Percentiles rank a stretch among this genome's conserved stretches.
Evolutionary conservation across 2,797 vertebrate genomes (phyloP).

Genomic region (Artibeus jamaicensis): DNA sequence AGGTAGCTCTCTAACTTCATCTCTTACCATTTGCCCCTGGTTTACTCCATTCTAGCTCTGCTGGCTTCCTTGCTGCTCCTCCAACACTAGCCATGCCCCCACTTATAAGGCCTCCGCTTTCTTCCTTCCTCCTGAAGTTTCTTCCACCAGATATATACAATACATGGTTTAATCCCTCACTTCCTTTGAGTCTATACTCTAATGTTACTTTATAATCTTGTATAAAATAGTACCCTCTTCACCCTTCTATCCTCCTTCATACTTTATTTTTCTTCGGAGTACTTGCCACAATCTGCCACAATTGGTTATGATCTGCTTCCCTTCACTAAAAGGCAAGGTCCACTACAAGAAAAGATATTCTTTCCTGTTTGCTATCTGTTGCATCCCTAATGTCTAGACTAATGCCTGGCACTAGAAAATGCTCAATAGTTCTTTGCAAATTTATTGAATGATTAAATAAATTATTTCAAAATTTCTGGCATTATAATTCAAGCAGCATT

Average conservation of each 20-base stretch:
- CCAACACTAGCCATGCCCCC: neutral
- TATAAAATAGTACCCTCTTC: neutral
- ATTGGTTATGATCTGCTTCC: neutral
- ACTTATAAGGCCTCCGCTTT: neutral
- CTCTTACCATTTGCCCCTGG: neutral
- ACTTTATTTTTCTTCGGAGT: neutral
- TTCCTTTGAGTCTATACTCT: neutral
- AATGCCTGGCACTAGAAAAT: neutral
- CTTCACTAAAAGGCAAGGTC: neutral
- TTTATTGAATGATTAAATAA: neutral
- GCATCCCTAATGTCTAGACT: neutral
- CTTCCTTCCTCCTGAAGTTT: neutral
- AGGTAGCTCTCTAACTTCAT: neutral
- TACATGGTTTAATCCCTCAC: neutral
- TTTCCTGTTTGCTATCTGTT: neutral
- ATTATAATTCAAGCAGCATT: neutral
- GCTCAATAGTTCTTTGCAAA: neutral
- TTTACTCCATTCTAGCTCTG: neutral
- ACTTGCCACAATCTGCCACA: neutral
- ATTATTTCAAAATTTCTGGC: neutral
- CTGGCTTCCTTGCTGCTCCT: neutral
- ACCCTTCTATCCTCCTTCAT: neutral
- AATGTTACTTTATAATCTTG: neutral
- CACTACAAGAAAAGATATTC: neutral
- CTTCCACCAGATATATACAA: neutral